Base-by-base conservation (phyloP, 2,888 invertebrate species). In the Loripinus fragilis region DNA sequence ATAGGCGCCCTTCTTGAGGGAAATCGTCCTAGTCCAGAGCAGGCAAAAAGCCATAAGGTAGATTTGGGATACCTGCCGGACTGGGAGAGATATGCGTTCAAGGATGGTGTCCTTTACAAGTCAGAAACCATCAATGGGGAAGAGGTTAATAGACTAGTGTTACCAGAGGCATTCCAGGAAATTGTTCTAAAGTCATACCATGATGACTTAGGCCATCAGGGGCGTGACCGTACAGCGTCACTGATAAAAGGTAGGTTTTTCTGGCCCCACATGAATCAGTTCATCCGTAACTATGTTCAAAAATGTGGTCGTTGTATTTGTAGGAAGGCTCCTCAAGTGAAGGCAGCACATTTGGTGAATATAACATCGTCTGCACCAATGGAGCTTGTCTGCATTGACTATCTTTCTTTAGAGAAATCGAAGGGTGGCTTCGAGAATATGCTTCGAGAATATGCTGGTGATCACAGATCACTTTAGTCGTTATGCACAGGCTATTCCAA, bases 291-390 rank as follows among this genome's bases (percentile, higher is more conserved):
- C 17, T 28, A 28, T 3, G 55, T 55, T 5, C 55, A 55, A 28
- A 5, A 23, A 28, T 55, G 55, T 15, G 55, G 15, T 25, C 55
- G 55, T 28, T 55, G 55, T 55, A 55, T 55, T 28, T 28, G 55
- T 28, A 23, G 55, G 2, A 55, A 55, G 25, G 25, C 55, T 25
- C 5, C 25, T 23, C 55, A 23, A 23, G 55, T 55, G 3, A 55
- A 55, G 55, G 2, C 55, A 8, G 55, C 55, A 3, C 55, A 55
- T 55, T 28, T 55, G 7, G 55, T 55, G 8, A 55, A 15, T 28
- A 55, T 65, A n/a, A 33, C 65, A 74, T 70, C 20, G 42, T 74
- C 41, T 12, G 38, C 38, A 38, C 38, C 38, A 12, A 38, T 38
- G 38, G 38, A 38, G 38, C 38, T 38, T 8, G 38, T 38, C 38